These are phyloP conservation scores for Oryzias celebensis DNA, from an alignment of 2,113 vertebrate species.

Conservation along the genomic window DNA sequence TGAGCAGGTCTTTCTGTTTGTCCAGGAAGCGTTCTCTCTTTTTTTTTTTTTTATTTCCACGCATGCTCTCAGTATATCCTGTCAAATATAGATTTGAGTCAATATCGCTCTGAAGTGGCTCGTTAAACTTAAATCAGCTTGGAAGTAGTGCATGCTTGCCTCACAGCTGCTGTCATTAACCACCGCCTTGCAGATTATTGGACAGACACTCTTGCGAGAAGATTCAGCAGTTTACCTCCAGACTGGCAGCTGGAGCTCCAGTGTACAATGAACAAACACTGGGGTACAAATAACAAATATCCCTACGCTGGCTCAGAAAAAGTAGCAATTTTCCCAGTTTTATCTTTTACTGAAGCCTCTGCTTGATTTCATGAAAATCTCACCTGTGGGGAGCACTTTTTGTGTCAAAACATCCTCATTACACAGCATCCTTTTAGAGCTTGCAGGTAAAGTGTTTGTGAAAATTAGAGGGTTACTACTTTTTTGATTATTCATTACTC, in stretches of 20 bases:
- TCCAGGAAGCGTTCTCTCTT: conserved; percentile 76
- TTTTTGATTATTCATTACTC: neutral
- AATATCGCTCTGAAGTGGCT: conserved; percentile 82
- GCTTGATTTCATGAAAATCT: conserved; percentile 10
- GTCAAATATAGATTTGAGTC: conserved; percentile 85
- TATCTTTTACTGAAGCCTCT: conserved; percentile 9
- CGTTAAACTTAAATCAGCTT: conserved; percentile 84
- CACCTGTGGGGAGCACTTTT: neutral
- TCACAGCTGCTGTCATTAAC: conserved; percentile 83
- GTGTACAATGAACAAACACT: conserved; percentile 23
- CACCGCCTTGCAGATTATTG: conserved; percentile 78
- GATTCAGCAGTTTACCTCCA: conserved; percentile 65
- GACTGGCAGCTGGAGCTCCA: conserved; percentile 35
- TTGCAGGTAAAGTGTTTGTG: neutral
- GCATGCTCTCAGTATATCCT: conserved; percentile 81
- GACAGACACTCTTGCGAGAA: conserved; percentile 76
- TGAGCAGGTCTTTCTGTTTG: conserved; percentile 65
- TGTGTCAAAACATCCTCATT: neutral
- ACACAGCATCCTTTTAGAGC: neutral
- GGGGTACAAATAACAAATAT: conserved; percentile 17
- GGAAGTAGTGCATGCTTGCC: conserved; percentile 80
- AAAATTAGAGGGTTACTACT: neutral
- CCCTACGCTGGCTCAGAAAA: neutral
- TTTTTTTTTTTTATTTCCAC: conserved; percentile 80
- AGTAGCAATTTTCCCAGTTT: conserved; percentile 1